Evolutionary conservation across 1,140 invertebrate genomes (phyloP).

Genomic region (Pogonus chalceus): DNA sequence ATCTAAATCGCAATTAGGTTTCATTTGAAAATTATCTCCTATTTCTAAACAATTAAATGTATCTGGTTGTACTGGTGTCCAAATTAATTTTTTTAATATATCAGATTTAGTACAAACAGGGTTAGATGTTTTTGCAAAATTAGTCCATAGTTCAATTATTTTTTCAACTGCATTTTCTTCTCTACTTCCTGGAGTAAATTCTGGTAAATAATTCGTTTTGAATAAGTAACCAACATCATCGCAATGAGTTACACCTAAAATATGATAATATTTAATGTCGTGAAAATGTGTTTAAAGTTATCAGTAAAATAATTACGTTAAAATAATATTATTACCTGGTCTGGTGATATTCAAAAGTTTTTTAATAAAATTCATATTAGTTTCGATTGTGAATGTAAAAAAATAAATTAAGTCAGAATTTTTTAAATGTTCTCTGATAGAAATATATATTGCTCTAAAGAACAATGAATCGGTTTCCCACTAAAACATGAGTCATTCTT

Average conservation of each 20-base stretch:
- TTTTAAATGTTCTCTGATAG: slow-evolving; percentile 36
- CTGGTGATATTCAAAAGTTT: slow-evolving; percentile 19
- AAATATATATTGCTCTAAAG: slow-evolving; percentile 38
- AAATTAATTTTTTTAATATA: slow-evolving; percentile 31
- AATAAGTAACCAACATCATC: slow-evolving; percentile 57
- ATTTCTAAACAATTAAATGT: slow-evolving; percentile 41
- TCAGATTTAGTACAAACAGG: slow-evolving; percentile 32
- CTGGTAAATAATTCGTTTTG: slow-evolving; percentile 35
- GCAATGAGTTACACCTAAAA: slow-evolving; percentile 44
- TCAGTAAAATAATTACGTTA: no score
- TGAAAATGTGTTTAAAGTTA: no score
- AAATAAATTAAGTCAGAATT: slow-evolving; percentile 38
- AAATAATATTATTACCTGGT: slow-evolving; percentile 7
- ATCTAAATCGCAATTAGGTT: slow-evolving; percentile 35
- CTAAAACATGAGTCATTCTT: slow-evolving; percentile 20
- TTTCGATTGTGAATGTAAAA: slow-evolving; percentile 43
- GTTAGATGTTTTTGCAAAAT: slow-evolving; percentile 43
- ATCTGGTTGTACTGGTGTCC: slow-evolving; percentile 39
- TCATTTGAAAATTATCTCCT: slow-evolving; percentile 35
- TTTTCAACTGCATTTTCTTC: slow-evolving; percentile 33
- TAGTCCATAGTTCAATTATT: slow-evolving; percentile 45
- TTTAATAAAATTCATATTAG: slow-evolving; percentile 42
- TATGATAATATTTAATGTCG: not conserved
- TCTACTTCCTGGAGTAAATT: slow-evolving; percentile 28
- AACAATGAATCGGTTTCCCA: slow-evolving; percentile 33